Evolutionary conservation across 2,888 invertebrate species (phyloP), one percentile per base, ranked within the genome.

Genomic region (Sycophila texana): DNA sequence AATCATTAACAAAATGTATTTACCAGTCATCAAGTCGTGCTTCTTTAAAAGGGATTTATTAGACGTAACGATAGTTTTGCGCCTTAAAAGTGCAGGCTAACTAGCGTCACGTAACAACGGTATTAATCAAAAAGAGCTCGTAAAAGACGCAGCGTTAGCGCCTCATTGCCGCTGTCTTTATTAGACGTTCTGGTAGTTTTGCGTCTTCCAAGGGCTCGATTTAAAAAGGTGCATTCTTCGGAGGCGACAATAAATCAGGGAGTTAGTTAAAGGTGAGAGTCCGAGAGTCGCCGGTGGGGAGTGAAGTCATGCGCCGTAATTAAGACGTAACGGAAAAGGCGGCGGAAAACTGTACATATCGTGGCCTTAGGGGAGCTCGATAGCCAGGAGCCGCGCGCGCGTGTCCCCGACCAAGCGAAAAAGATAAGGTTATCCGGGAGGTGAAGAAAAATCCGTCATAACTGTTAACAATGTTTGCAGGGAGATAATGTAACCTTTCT

Each of bases 391-490:
- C 53, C 30, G 12, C 22, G 30, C 20, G 26, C 55, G 26, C 39
- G 12, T 73, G 63, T 68, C 74, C 57, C 63, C 57, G 63, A 67
- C n/a, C 67, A 26, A 78, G 51, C 65, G 58, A 14, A 55, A 12
- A 12, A 74, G 75, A 72, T 79, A 75, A 75, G 71, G 75, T 71
- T 79, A 75, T 79, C 72, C 66, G 71, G 47, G 60, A 71, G 70
- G 71, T 75, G 66, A 71, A 72, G 75, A 79, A 79, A 79, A 79
- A 74, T 74, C 66, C 60, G 66, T 74, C 71, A 58, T 78, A 78
- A 73, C 63, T 55, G 78, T 72, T 73, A 77, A 78, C 63, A 68
- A 61, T 74, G 51, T 70, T 70, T 20, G 49, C 63, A 51, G 18
- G 10, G 57, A 65, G 53, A 30, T n/a, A 60, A 60, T 26, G 14